Conservation (phyloP, 2,113 vertebrate genomes). For the Campylorhamphus procurvoides region DNA sequence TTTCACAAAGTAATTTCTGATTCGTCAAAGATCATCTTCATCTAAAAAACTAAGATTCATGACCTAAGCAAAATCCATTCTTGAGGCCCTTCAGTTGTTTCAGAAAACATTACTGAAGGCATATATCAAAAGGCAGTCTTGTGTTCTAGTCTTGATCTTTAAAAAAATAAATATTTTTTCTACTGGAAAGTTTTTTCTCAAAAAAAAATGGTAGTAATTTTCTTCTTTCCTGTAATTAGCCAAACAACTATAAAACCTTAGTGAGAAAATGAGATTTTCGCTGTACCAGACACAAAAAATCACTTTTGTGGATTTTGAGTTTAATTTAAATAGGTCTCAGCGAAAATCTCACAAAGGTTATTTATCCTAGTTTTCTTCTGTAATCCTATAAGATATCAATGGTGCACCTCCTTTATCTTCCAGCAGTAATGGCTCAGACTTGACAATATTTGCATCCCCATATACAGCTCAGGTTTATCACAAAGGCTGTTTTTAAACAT, state of each 20-base stretch:
- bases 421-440: not conserved
- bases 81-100: not conserved
- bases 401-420: not conserved
- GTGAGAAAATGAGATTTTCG: not conserved
- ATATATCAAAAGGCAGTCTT: conserved; percentile 24
- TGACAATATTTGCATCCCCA: not conserved
- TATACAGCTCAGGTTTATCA: not conserved
- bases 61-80: conserved; percentile 27
- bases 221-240: not conserved
- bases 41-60: conserved; percentile 51
- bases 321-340: not conserved
- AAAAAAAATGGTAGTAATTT: not conserved
- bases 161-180: not conserved
- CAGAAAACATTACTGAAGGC: conserved; percentile 25
- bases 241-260: not conserved
- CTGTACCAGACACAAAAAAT: not conserved
- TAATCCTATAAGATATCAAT: not conserved
- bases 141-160: not conserved
- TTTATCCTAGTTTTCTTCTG: not conserved
- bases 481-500: not conserved
- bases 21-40: conserved; percentile 47
- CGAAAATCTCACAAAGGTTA: not conserved
- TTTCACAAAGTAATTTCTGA: conserved; percentile 20
- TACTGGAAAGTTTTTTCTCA: not conserved
- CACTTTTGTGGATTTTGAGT: not conserved